Evolutionary conservation across 2,113 vertebrate genomes (phyloP).

Genomic region (Progne subis): DNA sequence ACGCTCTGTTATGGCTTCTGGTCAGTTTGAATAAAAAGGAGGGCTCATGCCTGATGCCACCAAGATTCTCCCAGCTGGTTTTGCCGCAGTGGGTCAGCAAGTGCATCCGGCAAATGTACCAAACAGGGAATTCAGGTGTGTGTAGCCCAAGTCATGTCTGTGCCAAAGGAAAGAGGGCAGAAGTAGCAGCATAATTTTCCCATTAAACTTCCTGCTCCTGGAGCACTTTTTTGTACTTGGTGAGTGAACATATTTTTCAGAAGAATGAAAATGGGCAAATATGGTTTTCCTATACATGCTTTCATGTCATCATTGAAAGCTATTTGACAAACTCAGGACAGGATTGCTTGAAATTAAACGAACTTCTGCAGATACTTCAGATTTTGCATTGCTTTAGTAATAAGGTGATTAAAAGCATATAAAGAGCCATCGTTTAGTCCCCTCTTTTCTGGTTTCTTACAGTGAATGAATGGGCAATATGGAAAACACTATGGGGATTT

Average conservation of each 20-base stretch:
- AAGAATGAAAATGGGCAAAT: neutral
- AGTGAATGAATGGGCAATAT: neutral
- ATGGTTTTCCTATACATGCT: neutral
- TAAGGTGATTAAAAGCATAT: neutral
- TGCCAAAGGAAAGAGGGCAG: neutral
- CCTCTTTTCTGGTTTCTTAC: neutral
- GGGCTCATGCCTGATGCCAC: neutral
- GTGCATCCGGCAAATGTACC: neutral
- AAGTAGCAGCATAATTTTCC: neutral
- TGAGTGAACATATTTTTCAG: rapidly evolving
- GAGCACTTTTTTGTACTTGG: rapidly evolving
- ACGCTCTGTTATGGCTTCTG: neutral
- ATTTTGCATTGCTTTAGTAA: neutral
- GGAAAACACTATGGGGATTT: neutral
- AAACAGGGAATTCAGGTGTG: neutral
- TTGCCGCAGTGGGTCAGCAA: neutral
- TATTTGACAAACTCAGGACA: neutral
- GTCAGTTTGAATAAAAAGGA: neutral
- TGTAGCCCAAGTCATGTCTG: neutral
- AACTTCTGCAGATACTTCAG: neutral
- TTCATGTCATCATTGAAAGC: neutral
- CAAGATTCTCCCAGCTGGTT: neutral
- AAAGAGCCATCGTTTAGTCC: neutral
- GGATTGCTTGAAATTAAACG: neutral
- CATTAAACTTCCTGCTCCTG: neutral